Evolutionary conservation across 2,113 vertebrate genomes (phyloP).

Genomic region (Tonatia bakeri): DNA sequence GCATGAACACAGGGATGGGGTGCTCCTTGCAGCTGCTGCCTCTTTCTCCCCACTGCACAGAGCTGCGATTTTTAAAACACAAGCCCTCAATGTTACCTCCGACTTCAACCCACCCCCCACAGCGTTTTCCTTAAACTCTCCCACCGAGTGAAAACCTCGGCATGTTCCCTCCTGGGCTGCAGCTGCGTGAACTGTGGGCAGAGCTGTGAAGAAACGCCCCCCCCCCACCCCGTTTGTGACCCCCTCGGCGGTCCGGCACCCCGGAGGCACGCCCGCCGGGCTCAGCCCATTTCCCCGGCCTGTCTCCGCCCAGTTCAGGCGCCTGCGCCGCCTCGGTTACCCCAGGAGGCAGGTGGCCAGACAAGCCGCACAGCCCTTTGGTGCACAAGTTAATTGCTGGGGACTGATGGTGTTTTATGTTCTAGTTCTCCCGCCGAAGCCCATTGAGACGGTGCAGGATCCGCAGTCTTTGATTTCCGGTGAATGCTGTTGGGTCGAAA

Average conservation of each 20-base stretch:
- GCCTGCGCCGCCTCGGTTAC: neutral
- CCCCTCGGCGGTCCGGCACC: too few species aligned
- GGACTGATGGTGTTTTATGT: fast-evolving
- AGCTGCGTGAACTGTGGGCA: neutral
- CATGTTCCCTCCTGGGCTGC: neutral
- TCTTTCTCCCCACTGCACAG: neutral
- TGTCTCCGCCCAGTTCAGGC: too few species aligned
- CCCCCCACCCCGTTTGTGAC: fast-evolving
- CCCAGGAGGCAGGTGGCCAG: neutral
- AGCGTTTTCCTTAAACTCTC: fast-evolving
- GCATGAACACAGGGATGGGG: neutral
- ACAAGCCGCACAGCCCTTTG: neutral
- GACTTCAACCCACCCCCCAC: neutral
- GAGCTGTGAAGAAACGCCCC: neutral
- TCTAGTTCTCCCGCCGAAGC: neutral
- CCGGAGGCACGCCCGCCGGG: neutral
- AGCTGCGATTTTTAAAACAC: neutral
- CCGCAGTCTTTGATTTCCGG: neutral
- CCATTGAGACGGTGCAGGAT: neutral
- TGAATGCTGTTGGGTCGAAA: neutral
- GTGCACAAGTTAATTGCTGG: neutral
- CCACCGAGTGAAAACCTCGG: neutral
- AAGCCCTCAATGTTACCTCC: fast-evolving
- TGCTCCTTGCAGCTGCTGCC: neutral
- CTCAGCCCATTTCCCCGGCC: too few species aligned